Conservation (phyloP, 2,888 invertebrate species). For the Microplitis manilae region DNA sequence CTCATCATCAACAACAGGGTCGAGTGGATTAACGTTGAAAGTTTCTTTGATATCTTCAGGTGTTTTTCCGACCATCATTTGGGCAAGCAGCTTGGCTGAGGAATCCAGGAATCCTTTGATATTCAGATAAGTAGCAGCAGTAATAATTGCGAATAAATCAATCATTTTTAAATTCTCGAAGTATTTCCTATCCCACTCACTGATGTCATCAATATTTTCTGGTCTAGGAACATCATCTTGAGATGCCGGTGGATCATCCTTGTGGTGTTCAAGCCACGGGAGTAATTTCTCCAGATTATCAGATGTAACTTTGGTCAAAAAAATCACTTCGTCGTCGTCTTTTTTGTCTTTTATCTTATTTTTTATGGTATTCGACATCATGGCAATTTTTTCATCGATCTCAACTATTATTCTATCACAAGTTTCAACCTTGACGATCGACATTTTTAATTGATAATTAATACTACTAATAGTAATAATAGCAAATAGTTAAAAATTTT, state of each 20-base stretch:
- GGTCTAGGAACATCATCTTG: conserved; percentile 84
- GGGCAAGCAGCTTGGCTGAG: conserved; percentile 76
- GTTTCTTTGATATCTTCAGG: conserved; percentile 97
- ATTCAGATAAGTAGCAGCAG: conserved; percentile 97
- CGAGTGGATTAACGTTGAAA: conserved; percentile 76
- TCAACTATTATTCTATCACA: too few relatives aligned
- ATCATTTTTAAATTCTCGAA: neutral
- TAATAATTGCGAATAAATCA: conserved; percentile 86
- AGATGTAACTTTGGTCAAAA: conserved; percentile 97
- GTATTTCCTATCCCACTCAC: neutral
- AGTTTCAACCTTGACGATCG: too few relatives aligned
- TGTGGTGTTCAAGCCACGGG: conserved; percentile 94
- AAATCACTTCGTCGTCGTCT: conserved; percentile 95
- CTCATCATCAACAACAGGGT: too few relatives aligned
- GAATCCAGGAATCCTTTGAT: conserved; percentile 92
- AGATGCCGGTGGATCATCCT: conserved; percentile 95
- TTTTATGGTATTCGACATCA: too few relatives aligned
- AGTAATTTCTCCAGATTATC: conserved; percentile 95
- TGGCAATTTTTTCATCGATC: too few relatives aligned
- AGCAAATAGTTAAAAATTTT: too few relatives aligned
- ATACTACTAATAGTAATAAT: too few relatives aligned
- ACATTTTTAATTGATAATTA: too few relatives aligned
- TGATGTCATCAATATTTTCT: neutral
- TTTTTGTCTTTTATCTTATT: conserved; percentile 58
- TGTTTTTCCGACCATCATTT: conserved; percentile 99